Base-by-base conservation (phyloP, 2,797 vertebrate genomes). In the Numenius phaeopus region DNA sequence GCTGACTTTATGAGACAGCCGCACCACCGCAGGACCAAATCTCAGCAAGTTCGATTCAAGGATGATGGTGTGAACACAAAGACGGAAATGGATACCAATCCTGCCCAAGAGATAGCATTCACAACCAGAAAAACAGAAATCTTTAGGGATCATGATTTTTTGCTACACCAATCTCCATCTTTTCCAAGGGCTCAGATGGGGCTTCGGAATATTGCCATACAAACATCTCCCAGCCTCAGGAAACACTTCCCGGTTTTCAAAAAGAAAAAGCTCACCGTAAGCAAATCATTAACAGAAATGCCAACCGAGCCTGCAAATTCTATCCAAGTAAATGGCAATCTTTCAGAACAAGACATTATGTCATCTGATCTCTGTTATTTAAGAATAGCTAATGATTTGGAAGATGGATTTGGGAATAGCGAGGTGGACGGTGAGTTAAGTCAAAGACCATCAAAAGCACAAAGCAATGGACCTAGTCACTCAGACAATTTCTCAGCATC, bases 151-250 rank as follows among this genome's bases (percentile, higher is more conserved):
- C 95, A 96, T 10, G 72, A 21, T 7, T 75, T 92, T 78, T 95
- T 97, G n/a, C 73, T 97, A 24, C 85, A 96, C 50, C 97, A 82
- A 44, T 97, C 98, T 2, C 96, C 98, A 22, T 89, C 95, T 91
- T 97, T 98, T 49, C 89, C 98, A 54, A 96, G 96, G 95, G 93
- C 98, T 92, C 98, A 98, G 79, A 97, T 97, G 83, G 98, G 96
- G 70, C 97, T 99, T 96, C 99, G 98, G 98, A 99, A 98, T 70
- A 98, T 99, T 32, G 99, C 99, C 20, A 99, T 99, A 97, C 99
- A 99, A 97, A 99, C 99, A 20, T 99, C 99, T 95, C 99, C 99
- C 3, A 99, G 99, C 97, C 99, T 99, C 97, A 99, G 99, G 97
- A 99, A 99, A 94, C 98, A 99, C 66, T 98, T 98, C 94, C 98